Evolutionary conservation across 35 echinoderm and acorn worm species (phyloP).

Genomic region (Antedon bifida): DNA sequence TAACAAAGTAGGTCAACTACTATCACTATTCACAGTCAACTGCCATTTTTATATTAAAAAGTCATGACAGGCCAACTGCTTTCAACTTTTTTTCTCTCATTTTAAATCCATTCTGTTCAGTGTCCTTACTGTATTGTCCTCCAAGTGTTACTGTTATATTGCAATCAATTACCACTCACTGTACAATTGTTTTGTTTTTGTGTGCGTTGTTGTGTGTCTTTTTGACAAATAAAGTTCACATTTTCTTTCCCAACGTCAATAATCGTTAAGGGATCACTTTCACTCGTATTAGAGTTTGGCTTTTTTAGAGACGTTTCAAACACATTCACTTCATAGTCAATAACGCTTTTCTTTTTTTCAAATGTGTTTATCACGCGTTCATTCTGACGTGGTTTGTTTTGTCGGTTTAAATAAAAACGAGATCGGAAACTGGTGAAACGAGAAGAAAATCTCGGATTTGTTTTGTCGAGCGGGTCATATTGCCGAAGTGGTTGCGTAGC

Average conservation of each 20-base stretch:
- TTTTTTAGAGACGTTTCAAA: neutral
- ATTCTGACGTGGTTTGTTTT: neutral
- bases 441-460: neutral
- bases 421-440: neutral
- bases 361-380: neutral
- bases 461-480: neutral
- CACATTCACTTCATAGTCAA: neutral
- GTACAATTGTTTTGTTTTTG: neutral
- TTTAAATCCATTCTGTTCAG: too few species aligned
- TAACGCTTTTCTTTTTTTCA: neutral
- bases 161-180: too few species aligned
- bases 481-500: constrained; percentile 84
- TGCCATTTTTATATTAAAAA: too few species aligned
- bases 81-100: too few species aligned
- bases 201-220: too few species aligned
- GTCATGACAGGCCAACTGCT: too few species aligned
- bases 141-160: too few species aligned
- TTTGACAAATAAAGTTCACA: neutral
- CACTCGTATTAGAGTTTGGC: neutral
- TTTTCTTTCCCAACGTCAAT: neutral
- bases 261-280: neutral
- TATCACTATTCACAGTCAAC: too few species aligned
- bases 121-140: too few species aligned
- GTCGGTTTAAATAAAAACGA: neutral
- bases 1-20: too few species aligned